Percentiles rank a stretch among this genome's conserved stretches.
These are phyloP conservation scores for Merops nubicus DNA, from an alignment of 2,113 vertebrate genomes.

Conservation along the genomic window DNA sequence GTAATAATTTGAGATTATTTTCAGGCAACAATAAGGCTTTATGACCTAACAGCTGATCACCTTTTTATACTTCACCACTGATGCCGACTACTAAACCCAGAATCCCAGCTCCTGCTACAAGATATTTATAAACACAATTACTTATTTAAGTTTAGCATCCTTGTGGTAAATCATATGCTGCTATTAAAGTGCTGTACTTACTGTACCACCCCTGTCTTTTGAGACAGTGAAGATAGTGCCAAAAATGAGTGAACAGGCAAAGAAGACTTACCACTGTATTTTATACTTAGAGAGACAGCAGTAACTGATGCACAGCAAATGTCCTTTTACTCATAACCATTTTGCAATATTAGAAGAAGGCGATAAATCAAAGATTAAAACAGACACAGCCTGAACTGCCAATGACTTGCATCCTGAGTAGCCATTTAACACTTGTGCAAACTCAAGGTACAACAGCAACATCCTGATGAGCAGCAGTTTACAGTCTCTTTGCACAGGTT, in stretches of 20 bases:
- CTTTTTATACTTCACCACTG: neutral
- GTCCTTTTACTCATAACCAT: neutral
- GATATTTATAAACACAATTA: constrained; percentile 48
- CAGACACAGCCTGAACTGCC: neutral
- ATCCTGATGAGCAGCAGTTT: neutral
- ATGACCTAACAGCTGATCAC: neutral
- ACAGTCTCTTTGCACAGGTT: neutral
- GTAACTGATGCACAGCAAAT: constrained; percentile 22
- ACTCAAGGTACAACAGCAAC: neutral
- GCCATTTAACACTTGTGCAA: neutral
- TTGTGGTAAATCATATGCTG: constrained; percentile 26
- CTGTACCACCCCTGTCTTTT: neutral
- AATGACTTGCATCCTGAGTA: neutral
- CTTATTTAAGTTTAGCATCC: constrained; percentile 34
- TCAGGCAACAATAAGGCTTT: constrained; percentile 30
- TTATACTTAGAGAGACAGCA: constrained; percentile 1
- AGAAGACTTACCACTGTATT: constrained; percentile 11
- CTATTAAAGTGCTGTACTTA: constrained; percentile 20
- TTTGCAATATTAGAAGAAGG: neutral
- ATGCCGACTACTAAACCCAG: neutral
- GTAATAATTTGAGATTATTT: constrained; percentile 48
- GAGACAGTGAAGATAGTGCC: constrained; percentile 15
- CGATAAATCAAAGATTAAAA: constrained; percentile 14
- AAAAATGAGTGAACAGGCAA: constrained; percentile 27
- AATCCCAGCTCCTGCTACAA: neutral